Evolutionary conservation across 2,888 invertebrate species (phyloP), one percentile per base, ranked within the genome.

Genomic region (Anoplius nigerrimus): DNA sequence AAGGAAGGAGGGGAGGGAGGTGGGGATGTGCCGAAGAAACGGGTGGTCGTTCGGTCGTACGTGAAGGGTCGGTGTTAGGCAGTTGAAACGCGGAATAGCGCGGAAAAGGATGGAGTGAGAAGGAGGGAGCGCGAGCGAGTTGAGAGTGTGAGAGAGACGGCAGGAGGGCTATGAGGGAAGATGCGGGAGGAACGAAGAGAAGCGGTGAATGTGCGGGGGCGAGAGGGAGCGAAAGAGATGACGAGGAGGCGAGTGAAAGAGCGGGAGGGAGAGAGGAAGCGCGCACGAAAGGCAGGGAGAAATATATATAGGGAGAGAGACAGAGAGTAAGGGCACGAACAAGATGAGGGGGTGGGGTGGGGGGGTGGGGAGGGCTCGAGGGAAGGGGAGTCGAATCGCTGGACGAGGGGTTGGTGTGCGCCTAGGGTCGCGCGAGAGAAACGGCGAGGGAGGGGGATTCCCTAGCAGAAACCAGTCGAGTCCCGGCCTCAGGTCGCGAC

Each of bases 401-500:
- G 62, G 65, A 3, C 66, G 63, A 65, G 72, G 68, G 71, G 66
- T 65, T 71, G 69, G 66, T 66, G 74, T 69, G 74, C 68, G 64
- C 67, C 71, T 72, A 71, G 77, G 73, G 71, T 74, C 69, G 70
- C 67, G 73, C 72, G 74, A 71, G 62, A 63, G 76, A 59, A 71
- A 21, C 58, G 66, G 68, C 56, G 81, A 76, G 80, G 78, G 80
- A 82, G 60, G 80, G 78, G 80, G 81, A 72, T 27, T 70, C 71
- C 71, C 75, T 74, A 70, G 78, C 78, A 79, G 81, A 82, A 83
- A 82, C 81, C 84, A 87, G 87, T 87, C 85, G 86, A 80, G 82
- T 81, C 80, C 83, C 83, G 86, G 86, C 85, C 83, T 84, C 82
- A 84, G 86, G 81, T 83, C 84, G 85, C 72, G 84, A 81, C 79